phyloP scores from a whole-genome alignment of 2,888 invertebrate genomes.

The Drosophila anceps region DNA sequence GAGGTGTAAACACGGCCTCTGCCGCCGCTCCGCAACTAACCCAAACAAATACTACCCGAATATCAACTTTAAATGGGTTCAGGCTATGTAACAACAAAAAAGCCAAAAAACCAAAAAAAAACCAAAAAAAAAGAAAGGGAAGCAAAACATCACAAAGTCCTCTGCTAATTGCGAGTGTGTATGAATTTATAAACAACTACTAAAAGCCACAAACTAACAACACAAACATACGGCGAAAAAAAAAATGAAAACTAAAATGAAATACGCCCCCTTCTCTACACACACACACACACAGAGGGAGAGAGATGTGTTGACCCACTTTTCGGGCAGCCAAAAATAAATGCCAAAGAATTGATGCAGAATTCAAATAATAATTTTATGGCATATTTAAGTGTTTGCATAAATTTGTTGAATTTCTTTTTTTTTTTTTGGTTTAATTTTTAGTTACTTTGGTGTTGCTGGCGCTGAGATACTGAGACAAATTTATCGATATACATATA shows the following conservation, averaged over 20 bases:
- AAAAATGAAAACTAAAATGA: conserved; percentile 11
- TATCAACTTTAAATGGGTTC: conserved; percentile 4
- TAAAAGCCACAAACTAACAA: conserved; percentile 42
- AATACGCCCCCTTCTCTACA: conserved; percentile 24
- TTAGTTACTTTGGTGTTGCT: neutral
- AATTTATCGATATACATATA: neutral
- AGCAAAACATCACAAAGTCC: conserved; percentile 21
- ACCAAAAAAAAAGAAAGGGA: neutral
- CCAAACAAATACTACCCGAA: neutral
- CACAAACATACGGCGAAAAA: conserved; percentile 6
- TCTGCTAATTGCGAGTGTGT: conserved; percentile 55
- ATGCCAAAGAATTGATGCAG: conserved; percentile 47
- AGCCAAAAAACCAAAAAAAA: no score
- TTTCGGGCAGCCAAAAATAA: conserved; percentile 29
- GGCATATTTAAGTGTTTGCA: conserved; percentile 73
- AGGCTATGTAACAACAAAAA: neutral
- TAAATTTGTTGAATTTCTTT: conserved; percentile 56
- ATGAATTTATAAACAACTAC: conserved; percentile 54
- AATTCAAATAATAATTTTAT: conserved; percentile 73
- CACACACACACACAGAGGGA: conserved; percentile 10
- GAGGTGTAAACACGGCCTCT: neutral
- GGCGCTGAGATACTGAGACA: neutral
- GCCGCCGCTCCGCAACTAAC: neutral
- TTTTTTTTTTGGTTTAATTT: neutral
- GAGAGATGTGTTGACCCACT: conserved; percentile 32